Conservation (phyloP, 2,797 vertebrate species). For the Eleutherodactylus coqui region DNA sequence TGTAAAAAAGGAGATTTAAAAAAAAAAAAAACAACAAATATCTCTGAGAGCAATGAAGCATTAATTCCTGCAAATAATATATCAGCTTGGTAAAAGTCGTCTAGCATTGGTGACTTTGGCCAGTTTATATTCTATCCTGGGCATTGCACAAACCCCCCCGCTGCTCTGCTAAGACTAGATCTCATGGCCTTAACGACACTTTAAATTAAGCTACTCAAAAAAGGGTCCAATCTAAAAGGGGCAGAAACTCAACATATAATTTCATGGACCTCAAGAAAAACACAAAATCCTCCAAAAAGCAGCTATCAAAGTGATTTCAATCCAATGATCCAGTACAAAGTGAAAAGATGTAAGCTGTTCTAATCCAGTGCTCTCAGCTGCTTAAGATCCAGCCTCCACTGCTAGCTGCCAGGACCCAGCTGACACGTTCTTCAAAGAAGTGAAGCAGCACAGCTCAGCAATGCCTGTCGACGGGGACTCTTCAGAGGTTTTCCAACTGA, state of each 20-base stretch:
- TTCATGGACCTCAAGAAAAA: conserved; percentile 69
- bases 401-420: conserved; percentile 72
- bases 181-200: conserved; percentile 61
- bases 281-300: conserved; percentile 72
- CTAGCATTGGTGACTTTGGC: conserved; percentile 33
- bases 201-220: conserved; percentile 57
- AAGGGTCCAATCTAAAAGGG: conserved; percentile 68
- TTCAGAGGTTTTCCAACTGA: conserved; percentile 78
- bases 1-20: not conserved
- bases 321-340: conserved; percentile 75
- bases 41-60: not conserved
- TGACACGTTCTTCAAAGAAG: conserved; percentile 71
- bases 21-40: not conserved
- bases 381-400: conserved; percentile 75
- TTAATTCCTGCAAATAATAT: not conserved
- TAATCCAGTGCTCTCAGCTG: conserved; percentile 83
- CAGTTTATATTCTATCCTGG: conserved; percentile 35
- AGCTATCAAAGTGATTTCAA: conserved; percentile 78
- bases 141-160: conserved; percentile 40
- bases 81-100: conserved; percentile 24
- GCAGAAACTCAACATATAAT: conserved; percentile 69
- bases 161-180: not conserved
- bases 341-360: conserved; percentile 82
- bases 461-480: conserved; percentile 70
- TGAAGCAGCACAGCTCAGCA: conserved; percentile 58